phyloP scores from a whole-genome alignment of 1,140 invertebrate genomes.

The Sarcophaga peregrina region DNA sequence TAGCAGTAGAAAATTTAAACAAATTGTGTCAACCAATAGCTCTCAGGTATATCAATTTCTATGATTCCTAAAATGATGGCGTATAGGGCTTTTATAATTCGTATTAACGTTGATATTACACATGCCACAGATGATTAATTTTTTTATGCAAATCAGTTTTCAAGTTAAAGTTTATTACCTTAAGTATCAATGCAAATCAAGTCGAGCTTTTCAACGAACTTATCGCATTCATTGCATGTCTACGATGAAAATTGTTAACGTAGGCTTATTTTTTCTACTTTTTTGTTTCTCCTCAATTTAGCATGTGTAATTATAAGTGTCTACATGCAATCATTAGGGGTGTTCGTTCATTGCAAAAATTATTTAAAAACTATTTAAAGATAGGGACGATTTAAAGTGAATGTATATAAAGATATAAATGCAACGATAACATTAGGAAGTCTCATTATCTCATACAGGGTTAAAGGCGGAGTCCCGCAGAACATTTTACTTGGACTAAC shows the following conservation, averaged over 20 bases:
- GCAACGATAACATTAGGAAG: too few species aligned
- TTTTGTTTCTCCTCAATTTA: not conserved
- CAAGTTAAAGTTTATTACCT: constrained; percentile 7
- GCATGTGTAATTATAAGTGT: too few species aligned
- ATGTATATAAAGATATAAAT: too few species aligned
- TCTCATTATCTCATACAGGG: too few species aligned
- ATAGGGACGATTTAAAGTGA: too few species aligned
- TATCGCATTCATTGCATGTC: not conserved
- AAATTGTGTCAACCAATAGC: too few species aligned
- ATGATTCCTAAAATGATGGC: too few species aligned
- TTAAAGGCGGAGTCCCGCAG: too few species aligned
- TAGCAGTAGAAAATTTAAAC: too few species aligned
- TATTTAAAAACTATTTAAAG: too few species aligned
- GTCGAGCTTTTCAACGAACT: not conserved
- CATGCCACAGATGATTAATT: not conserved
- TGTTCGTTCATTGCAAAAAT: not conserved
- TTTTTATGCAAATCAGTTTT: not conserved
- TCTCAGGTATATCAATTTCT: too few species aligned
- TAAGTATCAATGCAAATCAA: constrained; percentile 15
- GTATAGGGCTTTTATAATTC: not conserved
- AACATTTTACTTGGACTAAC: too few species aligned
- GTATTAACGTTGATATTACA: not conserved
- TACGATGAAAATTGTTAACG: not conserved
- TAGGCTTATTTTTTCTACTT: constrained; percentile 1
- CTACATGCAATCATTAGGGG: not conserved